These are phyloP conservation scores for Drosophila varians DNA, from an alignment of 1,140 invertebrate genomes.

Conservation along the genomic window DNA sequence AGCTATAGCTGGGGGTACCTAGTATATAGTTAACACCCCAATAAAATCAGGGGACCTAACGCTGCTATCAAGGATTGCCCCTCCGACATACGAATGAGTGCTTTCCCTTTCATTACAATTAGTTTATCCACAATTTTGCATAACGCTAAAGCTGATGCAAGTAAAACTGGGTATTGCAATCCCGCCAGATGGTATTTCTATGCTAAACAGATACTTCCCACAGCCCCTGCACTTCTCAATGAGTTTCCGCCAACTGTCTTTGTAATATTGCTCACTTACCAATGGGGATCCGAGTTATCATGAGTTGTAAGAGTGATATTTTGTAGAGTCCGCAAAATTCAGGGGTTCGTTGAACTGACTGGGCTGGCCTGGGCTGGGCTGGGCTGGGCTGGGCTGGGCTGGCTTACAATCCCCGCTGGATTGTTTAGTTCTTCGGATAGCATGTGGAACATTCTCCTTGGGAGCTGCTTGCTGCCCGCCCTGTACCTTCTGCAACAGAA, in stretches of 20 bases:
- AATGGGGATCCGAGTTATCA: neutral
- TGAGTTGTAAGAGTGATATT: neutral
- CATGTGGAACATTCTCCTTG: neutral
- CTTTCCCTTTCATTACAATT: constrained; percentile 5
- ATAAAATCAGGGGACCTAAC: too few species aligned
- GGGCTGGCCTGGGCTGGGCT: too few species aligned
- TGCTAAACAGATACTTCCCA: neutral
- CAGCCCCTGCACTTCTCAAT: constrained; percentile 18
- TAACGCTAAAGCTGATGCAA: constrained; percentile 47
- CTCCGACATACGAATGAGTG: too few species aligned
- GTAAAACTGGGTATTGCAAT: constrained; percentile 30
- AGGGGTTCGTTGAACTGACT: constrained; percentile 39
- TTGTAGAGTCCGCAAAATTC: constrained; percentile 25
- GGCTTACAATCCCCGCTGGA: constrained; percentile 1
- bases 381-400: too few species aligned
- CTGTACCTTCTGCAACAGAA: neutral
- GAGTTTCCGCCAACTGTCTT: neutral
- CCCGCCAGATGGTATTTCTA: neutral
- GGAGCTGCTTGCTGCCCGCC: neutral
- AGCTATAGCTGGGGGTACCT: neutral
- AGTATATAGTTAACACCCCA: too few species aligned
- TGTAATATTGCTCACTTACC: too few species aligned
- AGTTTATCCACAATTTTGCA: too few species aligned
- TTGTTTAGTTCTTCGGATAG: neutral
- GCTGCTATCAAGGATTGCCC: too few species aligned